A percentile compares a stretch with the other conserved stretches of the same genome.
These are phyloP conservation scores for Dryocosmus kuriphilus DNA, from an alignment of 2,888 invertebrate species.

Conservation along the genomic window DNA sequence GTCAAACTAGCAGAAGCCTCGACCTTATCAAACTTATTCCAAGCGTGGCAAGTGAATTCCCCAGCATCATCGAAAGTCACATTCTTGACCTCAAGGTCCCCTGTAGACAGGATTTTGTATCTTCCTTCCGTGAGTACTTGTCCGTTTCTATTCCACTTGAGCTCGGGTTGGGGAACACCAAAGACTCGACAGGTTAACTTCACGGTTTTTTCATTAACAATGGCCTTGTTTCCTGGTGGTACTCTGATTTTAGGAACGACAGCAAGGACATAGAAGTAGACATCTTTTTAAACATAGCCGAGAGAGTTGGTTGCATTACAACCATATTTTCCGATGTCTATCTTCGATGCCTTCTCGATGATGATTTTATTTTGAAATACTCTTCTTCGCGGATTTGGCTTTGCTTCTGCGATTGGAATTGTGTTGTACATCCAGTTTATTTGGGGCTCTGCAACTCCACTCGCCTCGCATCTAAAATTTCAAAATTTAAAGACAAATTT, in stretches of 20 bases:
- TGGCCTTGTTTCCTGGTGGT: conserved; percentile 88
- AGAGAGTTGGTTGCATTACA: conserved; percentile 99
- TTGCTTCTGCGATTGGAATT: conserved; percentile 86
- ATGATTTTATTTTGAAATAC: conserved; percentile 87
- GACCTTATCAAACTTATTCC: conserved; percentile 94
- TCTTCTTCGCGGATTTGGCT: conserved; percentile 85
- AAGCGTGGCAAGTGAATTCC: conserved; percentile 94
- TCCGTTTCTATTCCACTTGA: conserved; percentile 93
- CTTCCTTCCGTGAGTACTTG: conserved; percentile 94
- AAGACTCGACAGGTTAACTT: conserved; percentile 94
- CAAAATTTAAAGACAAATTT: too few species aligned
- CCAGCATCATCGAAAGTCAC: conserved; percentile 94
- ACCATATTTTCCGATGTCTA: conserved; percentile 97
- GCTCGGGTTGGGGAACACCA: conserved; percentile 96
- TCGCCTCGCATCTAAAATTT: conserved; percentile 85
- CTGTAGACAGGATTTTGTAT: conserved; percentile 86
- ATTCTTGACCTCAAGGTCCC: conserved; percentile 89
- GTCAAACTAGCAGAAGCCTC: conserved; percentile 88
- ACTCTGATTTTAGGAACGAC: conserved; percentile 93
- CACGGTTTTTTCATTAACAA: conserved; percentile 90
- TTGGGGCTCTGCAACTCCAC: conserved; percentile 93
- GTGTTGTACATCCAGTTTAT: conserved; percentile 99
- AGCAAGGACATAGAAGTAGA: conserved; percentile 96
- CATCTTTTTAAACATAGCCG: conserved; percentile 98
- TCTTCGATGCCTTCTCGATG: conserved; percentile 88